Conservation (phyloP, 2,113 vertebrate species). For the Rousettus leschenaultii region DNA sequence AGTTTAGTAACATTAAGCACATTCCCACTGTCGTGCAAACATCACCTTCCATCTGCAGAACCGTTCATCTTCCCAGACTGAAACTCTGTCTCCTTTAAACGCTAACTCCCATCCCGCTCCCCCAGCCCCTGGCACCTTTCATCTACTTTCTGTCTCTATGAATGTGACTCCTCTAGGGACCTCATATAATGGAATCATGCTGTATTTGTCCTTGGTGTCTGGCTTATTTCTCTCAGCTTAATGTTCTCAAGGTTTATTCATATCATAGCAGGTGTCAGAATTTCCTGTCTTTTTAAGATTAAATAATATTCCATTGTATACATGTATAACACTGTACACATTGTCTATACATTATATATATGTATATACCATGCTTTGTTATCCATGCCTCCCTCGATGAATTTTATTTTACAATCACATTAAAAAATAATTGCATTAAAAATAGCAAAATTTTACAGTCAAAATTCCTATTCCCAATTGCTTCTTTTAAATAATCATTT, state of each 20-base stretch:
- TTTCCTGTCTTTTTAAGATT: background rate
- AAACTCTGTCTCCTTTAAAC: background rate
- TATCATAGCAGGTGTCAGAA: fast-evolving
- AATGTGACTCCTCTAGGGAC: background rate
- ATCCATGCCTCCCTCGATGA: background rate
- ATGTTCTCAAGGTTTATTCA: background rate
- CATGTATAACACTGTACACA: too few relatives aligned
- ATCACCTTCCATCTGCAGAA: background rate
- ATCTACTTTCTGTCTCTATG: background rate
- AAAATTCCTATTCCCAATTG: background rate
- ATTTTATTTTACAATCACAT: background rate
- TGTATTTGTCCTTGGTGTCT: background rate
- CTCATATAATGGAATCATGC: too few relatives aligned
- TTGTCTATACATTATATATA: too few relatives aligned
- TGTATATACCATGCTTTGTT: background rate
- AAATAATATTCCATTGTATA: background rate
- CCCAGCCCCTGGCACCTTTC: background rate
- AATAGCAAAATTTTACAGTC: background rate
- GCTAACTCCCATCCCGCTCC: background rate
- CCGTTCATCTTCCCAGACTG: background rate
- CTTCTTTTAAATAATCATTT: background rate
- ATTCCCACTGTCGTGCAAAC: too few relatives aligned
- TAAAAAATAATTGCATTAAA: background rate
- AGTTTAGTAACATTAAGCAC: background rate
- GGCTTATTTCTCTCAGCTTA: background rate